A percentile compares a stretch with the other conserved stretches of the same genome.
phyloP scores from a whole-genome alignment of 53 echinoderm and acorn worm genomes.

The Hippasteria phrygiana region DNA sequence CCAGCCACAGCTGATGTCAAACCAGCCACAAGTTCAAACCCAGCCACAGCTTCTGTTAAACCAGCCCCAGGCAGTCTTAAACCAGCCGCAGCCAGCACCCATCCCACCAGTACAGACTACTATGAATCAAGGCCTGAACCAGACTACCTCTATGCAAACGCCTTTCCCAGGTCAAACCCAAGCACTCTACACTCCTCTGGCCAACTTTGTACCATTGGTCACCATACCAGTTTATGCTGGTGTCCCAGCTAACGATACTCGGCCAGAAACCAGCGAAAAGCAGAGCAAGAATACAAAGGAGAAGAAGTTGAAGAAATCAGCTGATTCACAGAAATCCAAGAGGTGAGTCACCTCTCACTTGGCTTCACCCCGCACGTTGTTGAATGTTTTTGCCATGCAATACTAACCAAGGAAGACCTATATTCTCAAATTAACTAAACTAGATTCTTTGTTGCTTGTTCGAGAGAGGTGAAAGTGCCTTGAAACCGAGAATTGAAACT shows the following conservation, averaged over 20 bases:
- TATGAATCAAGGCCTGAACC: neutral
- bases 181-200: conserved; percentile 6
- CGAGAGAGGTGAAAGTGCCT: too few relatives aligned
- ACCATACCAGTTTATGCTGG: conserved; percentile 26
- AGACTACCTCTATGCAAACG: neutral
- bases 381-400: neutral
- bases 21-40: neutral
- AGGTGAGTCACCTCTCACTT: neutral
- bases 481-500: too few relatives aligned
- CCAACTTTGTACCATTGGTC: conserved; percentile 32
- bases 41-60: conserved; percentile 3
- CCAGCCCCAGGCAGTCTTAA: neutral
- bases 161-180: neutral
- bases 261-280: conserved; percentile 22
- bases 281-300: neutral
- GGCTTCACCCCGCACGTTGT: neutral
- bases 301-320: conserved; percentile 3
- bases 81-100: neutral
- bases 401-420: too few relatives aligned
- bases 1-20: neutral
- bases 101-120: neutral
- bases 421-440: too few relatives aligned
- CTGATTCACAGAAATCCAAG: neutral
- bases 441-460: too few relatives aligned
- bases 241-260: neutral